These are phyloP conservation scores for Schizotus pectinicornis DNA, from an alignment of 2,888 invertebrate species.

Conservation along the genomic window DNA sequence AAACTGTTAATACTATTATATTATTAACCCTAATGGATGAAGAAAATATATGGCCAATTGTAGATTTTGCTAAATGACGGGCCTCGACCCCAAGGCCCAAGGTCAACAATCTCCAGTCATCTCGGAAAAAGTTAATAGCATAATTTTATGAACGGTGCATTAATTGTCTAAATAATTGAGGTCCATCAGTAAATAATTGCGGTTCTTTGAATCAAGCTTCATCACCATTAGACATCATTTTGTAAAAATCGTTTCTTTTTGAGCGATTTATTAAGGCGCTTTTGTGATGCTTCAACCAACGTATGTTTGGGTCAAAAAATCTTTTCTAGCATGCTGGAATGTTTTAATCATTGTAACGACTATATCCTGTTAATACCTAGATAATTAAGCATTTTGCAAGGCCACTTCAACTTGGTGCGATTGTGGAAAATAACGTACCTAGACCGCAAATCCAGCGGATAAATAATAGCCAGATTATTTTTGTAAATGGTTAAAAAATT, in stretches of 20 bases:
- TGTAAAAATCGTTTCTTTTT: too few species aligned
- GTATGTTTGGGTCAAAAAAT: not conserved
- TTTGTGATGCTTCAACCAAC: too few species aligned
- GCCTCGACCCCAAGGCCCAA: slow-evolving; percentile 22
- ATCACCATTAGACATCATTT: too few species aligned
- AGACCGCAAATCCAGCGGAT: not conserved
- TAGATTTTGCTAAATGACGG: slow-evolving; percentile 13
- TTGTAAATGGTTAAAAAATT: not conserved
- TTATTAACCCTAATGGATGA: slow-evolving; percentile 28
- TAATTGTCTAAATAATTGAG: too few species aligned
- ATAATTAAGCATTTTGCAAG: slow-evolving; percentile 21
- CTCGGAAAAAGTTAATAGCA: too few species aligned
- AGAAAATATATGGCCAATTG: slow-evolving; percentile 14
- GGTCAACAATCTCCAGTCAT: slow-evolving; percentile 1
- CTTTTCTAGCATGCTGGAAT: slow-evolving; percentile 14
- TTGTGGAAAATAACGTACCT: slow-evolving; percentile 8
- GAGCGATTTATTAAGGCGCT: too few species aligned
- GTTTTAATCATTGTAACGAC: slow-evolving; percentile 17
- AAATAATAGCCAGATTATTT: not conserved
- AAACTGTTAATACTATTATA: slow-evolving; percentile 21
- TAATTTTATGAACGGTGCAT: too few species aligned
- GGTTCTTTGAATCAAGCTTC: too few species aligned
- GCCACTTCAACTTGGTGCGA: slow-evolving; percentile 3
- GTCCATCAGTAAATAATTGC: too few species aligned
- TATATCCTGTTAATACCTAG: slow-evolving; percentile 13